Evolutionary conservation across 2,888 invertebrate species (phyloP), one percentile per base, ranked within the genome.

Genomic region (Caenorhabditis afra): DNA sequence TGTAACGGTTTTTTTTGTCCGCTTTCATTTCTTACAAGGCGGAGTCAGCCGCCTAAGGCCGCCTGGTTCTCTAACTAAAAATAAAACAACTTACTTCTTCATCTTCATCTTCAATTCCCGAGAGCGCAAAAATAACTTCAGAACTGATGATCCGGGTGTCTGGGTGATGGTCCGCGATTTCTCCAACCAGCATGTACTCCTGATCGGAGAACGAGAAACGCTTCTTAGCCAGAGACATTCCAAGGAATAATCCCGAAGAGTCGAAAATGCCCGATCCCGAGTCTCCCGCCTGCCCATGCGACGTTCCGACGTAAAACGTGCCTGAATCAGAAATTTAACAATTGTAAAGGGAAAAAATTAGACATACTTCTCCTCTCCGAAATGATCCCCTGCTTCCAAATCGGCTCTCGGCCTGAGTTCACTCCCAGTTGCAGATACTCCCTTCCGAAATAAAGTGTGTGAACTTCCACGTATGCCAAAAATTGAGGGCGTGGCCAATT

Each of bases 241-340:
- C 61, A 35, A 61, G 61, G 49, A 61, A 61, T 2, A n/a, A 29
- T 22, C 61, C 61, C n/a, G 47, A 47, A 29, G 16, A 23, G 18
- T 47, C 29, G 18, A 61, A 47, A 35, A 61, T 47, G 4, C 47
- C 61, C 1, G 47, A 47, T 23, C 61, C 61, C 16, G 29, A 49
- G 22, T 47, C 61, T n/a, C 49, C 61, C 45, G 16, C n/a, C 20
- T 47, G 47, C 8, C 61, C 37, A 29, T 47, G 49, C 4, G 61
- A 47, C 4, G 47, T 23, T 61, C 61, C 61, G 16, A 61, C 22
- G 29, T 23, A 61, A 16, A 22, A 61, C 1, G n/a, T 16, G 3
- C 47, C 61, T 61, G 18, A 61, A 61, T 58, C 47, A 61, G 47
- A 61, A 14, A 49, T 22, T 45, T 61, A 49, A 61, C 49, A 61